Evolutionary conservation across 2,797 vertebrate species (phyloP).

Genomic region (Gila robusta): DNA sequence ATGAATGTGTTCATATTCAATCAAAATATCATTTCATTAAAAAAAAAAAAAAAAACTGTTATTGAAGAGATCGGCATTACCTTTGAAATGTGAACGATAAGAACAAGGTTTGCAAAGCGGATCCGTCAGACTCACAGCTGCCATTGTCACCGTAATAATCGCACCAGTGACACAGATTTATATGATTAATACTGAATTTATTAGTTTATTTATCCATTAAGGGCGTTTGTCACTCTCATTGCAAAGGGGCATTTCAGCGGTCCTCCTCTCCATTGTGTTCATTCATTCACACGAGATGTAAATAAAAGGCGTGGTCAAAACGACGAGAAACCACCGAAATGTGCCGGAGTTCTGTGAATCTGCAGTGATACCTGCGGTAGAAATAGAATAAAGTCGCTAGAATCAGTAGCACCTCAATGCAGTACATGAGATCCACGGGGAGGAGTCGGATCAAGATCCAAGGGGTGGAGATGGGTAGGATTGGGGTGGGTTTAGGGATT

Average conservation of each 20-base stretch:
- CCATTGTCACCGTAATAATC: conserved; percentile 60
- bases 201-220: neutral
- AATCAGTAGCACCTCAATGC: no score
- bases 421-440: no score
- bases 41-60: neutral
- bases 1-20: neutral
- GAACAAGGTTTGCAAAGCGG: conserved; percentile 78
- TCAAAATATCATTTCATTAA: neutral
- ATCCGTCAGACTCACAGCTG: conserved; percentile 79
- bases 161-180: neutral
- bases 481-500: no score
- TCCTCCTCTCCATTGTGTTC: neutral
- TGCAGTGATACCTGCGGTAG: neutral
- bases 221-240: neutral
- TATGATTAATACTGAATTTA: neutral
- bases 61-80: conserved; percentile 64
- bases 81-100: conserved; percentile 80
- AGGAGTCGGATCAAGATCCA: no score
- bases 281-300: neutral
- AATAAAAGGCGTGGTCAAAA: conserved; percentile 37
- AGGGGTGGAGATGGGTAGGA: no score
- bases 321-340: neutral
- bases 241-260: neutral
- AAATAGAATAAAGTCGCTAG: neutral
- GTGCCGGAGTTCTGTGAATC: neutral